Evolutionary conservation across 2,888 invertebrate genomes (phyloP).

Genomic region (Catocala fraxini): DNA sequence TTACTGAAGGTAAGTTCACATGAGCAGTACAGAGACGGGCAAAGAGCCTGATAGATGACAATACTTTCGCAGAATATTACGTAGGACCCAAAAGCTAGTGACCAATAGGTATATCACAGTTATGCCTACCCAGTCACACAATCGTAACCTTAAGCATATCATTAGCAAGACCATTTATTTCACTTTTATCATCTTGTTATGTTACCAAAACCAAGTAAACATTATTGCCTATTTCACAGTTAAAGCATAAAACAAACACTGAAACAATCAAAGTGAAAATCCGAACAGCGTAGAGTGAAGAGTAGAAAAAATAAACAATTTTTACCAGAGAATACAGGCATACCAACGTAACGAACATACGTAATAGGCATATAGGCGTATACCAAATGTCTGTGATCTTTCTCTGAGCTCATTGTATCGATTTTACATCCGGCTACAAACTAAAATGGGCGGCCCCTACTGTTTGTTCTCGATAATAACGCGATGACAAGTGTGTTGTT

Average conservation of each 20-base stretch:
- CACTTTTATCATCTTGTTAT: no score
- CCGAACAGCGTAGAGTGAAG: conserved; percentile 27
- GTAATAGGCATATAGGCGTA: conserved; percentile 24
- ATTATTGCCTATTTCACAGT: conserved; percentile 19
- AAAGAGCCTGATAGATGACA: no score
- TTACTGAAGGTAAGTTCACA: no score
- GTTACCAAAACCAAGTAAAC: conserved; percentile 7
- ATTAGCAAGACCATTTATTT: no score
- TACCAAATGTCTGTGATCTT: conserved; percentile 73
- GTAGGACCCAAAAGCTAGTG: no score
- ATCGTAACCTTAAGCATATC: no score
- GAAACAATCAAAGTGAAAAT: conserved; percentile 33
- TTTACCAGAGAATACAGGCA: conserved; percentile 40
- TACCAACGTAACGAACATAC: no score
- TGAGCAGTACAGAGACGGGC: no score
- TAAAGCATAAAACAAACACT: conserved; percentile 29
- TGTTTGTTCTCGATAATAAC: conserved; percentile 46
- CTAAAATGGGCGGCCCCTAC: conserved; percentile 70
- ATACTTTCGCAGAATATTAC: no score
- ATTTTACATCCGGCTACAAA: conserved; percentile 79
- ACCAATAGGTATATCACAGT: no score
- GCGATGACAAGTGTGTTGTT: conserved; percentile 28
- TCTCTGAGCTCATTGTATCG: conserved; percentile 78
- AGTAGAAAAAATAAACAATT: conserved; percentile 60
- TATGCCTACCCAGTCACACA: no score